phyloP scores from a whole-genome alignment of 2,113 vertebrate genomes.

The Gymnogyps californianus region DNA sequence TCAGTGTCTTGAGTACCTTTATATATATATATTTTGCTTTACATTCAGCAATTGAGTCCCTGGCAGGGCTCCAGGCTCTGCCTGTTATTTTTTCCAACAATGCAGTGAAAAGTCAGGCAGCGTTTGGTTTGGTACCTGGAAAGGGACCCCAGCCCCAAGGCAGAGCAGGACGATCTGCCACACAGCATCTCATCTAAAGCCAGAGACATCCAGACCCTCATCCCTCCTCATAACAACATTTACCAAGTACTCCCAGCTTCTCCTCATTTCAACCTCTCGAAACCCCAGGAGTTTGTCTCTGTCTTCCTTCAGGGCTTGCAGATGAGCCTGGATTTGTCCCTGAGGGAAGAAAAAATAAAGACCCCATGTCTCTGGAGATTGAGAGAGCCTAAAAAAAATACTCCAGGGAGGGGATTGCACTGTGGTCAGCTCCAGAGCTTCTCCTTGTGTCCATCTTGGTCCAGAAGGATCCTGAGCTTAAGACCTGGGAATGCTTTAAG shows the following conservation, averaged over 20 bases:
- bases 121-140: neutral
- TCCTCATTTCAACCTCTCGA: neutral
- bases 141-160: neutral
- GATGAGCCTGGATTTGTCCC: neutral
- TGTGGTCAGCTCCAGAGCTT: neutral
- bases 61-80: neutral
- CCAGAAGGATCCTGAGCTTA: neutral
- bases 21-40: neutral
- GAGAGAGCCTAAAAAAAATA: accelerated
- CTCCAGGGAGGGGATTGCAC: accelerated
- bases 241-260: neutral
- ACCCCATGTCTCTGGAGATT: accelerated
- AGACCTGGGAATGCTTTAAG: neutral
- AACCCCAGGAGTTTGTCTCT: neutral
- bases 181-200: neutral
- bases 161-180: neutral
- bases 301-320: neutral
- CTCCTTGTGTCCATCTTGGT: neutral
- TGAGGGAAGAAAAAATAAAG: neutral
- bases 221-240: accelerated
- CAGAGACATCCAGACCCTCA: accelerated
- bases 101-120: too few species aligned
- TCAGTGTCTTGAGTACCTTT: neutral
- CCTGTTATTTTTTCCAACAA: neutral
- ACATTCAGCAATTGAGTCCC: neutral